These are phyloP conservation scores for Microhierax caerulescens DNA, from an alignment of 2,797 vertebrate species.

Conservation along the genomic window DNA sequence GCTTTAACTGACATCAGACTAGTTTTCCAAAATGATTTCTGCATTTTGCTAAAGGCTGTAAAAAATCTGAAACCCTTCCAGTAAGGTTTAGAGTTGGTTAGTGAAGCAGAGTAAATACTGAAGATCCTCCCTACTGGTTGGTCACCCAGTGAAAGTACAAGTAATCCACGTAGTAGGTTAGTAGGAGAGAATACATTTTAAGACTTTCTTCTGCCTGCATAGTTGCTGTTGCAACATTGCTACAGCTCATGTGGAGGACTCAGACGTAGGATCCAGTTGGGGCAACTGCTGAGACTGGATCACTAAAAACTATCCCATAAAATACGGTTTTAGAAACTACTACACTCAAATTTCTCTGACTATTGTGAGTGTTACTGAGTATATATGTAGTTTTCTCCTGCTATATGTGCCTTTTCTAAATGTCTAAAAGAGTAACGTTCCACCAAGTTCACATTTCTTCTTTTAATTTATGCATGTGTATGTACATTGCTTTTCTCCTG, in stretches of 20 bases:
- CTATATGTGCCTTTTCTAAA: not conserved
- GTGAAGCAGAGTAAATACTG: not conserved
- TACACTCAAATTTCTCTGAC: not conserved
- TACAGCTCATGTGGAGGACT: not conserved
- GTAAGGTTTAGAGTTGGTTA: not conserved
- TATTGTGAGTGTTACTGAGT: not conserved
- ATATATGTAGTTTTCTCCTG: not conserved
- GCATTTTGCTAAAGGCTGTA: not conserved
- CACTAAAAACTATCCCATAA: not conserved
- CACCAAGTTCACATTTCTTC: slow-evolving; percentile 52
- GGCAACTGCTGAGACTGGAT: not conserved
- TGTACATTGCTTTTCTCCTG: slow-evolving; percentile 75
- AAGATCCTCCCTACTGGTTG: not conserved
- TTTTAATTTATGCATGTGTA: slow-evolving; percentile 76
- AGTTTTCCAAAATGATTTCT: not conserved
- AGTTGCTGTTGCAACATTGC: not conserved
- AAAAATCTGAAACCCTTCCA: not conserved
- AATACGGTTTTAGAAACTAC: not conserved
- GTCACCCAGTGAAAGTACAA: not conserved
- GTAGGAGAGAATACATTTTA: not conserved
- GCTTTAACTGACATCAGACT: not conserved
- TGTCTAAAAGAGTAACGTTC: slow-evolving; percentile 26
- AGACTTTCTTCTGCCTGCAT: not conserved
- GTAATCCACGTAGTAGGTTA: not conserved
- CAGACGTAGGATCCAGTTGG: not conserved